phyloP scores from a whole-genome alignment of 2,888 invertebrate species.

The Steinernema scapterisci region DNA sequence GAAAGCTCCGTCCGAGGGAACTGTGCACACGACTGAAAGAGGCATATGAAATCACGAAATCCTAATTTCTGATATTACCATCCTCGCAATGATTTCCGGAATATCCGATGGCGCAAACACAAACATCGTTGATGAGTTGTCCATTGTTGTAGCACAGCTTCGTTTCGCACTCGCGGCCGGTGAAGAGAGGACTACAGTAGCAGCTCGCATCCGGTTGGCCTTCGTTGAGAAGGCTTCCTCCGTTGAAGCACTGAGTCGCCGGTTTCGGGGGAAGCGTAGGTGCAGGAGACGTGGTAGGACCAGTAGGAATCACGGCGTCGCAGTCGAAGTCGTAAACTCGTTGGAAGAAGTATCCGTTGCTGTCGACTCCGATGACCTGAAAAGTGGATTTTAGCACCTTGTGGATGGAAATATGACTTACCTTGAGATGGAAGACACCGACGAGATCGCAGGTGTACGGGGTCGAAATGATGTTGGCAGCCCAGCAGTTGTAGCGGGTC shows the following conservation, averaged over 20 bases:
- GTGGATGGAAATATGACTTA: too few species aligned
- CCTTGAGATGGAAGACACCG: not conserved
- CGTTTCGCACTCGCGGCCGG: conserved; percentile 48
- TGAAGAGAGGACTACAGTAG: conserved; percentile 53
- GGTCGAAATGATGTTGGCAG: conserved; percentile 43
- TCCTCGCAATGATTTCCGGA: conserved; percentile 48
- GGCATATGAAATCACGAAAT: too few species aligned
- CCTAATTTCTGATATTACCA: too few species aligned
- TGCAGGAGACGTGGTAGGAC: not conserved
- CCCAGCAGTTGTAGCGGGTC: conserved; percentile 49
- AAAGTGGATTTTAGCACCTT: too few species aligned
- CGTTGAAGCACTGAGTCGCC: conserved; percentile 46
- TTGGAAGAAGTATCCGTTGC: conserved; percentile 50
- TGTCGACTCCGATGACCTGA: conserved; percentile 44
- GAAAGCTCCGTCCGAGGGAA: conserved; percentile 41
- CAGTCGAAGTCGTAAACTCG: conserved; percentile 52
- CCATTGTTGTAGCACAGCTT: conserved; percentile 51
- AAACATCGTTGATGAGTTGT: conserved; percentile 34
- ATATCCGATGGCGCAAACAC: conserved; percentile 45
- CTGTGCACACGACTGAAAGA: conserved; percentile 38
- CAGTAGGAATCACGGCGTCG: conserved; percentile 39
- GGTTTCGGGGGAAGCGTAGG: conserved; percentile 39
- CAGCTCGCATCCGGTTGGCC: conserved; percentile 42
- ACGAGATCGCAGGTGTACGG: conserved; percentile 46
- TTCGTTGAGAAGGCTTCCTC: conserved; percentile 45